Evolutionary conservation across 2,888 invertebrate genomes (phyloP), one percentile per base, ranked within the genome.

Genomic region (Synanthedon vespiformis): DNA sequence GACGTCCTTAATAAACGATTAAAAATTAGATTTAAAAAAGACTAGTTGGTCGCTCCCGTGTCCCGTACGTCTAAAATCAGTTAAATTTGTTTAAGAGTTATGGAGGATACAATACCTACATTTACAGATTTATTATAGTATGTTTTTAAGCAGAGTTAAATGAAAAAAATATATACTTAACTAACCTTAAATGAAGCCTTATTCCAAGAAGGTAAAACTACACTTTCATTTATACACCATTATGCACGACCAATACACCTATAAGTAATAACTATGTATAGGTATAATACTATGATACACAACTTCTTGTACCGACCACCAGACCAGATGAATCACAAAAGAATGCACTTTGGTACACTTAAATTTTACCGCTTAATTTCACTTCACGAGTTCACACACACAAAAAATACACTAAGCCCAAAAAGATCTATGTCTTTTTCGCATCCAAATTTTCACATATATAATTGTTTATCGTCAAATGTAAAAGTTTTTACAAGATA

Each of bases 261-360:
- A 71, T 57, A n/a, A n/a, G n/a, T n/a, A 65, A 63, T 66, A 10
- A 34, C 34, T 34, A 34, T 6, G 34, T 34, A 34, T 34, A 10
- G 66, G 64, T 60, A 16, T 16, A 16, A 16, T 16, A 58, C 64
- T 64, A 70, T 67, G 68, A 72, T 75, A 80, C 77, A 76, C 67
- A 68, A 78, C 77, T 80, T 78, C 81, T 84, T 77, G 78, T 77
- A 72, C 73, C 8, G 10, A 34, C 34, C 34, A 34, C 34, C 34
- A 34, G 12, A 65, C 67, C 68, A 84, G 84, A 85, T 85, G 85
- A 85, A 84, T 85, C 85, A 85, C 84, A 76, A 58, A 76, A 77
- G 80, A 82, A 84, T 81, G 80, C 82, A 83, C 81, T 73, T 62
- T 55, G 63, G 63, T 65, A 63, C 72, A 75, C 78, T 70, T 64